Evolutionary conservation across 2,888 invertebrate genomes (phyloP).

Genomic region (Eurytoma californica): DNA sequence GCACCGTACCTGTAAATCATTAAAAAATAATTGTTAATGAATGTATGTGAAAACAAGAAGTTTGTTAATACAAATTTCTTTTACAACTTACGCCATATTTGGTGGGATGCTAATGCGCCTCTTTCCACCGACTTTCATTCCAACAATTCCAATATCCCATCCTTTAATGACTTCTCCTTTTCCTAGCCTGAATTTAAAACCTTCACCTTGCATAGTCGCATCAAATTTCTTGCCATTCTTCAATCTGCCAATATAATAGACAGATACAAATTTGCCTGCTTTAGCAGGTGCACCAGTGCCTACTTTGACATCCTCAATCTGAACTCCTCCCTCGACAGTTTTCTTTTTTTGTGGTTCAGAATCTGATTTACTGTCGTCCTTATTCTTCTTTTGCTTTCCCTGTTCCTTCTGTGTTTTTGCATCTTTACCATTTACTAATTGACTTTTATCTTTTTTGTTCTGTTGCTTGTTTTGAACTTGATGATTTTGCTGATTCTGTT

Average conservation of each 20-base stretch:
- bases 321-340: conserved; percentile 85
- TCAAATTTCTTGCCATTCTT: conserved; percentile 94
- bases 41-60: not conserved
- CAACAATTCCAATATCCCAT: conserved; percentile 92
- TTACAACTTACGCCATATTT: conserved; percentile 85
- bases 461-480: conserved; percentile 54
- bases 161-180: conserved; percentile 91
- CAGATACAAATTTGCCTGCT: conserved; percentile 83
- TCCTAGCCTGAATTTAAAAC: conserved; percentile 91
- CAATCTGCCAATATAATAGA: conserved; percentile 91
- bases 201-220: conserved; percentile 83
- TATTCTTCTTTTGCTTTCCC: conserved; percentile 62
- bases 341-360: conserved; percentile 75
- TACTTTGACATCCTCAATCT: conserved; percentile 84
- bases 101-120: conserved; percentile 90
- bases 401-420: conserved; percentile 60
- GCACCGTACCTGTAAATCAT: conserved; percentile 80
- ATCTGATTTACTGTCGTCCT: conserved; percentile 59
- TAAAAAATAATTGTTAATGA: not conserved
- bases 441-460: conserved; percentile 69
- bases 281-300: conserved; percentile 89
- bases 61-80: not conserved
- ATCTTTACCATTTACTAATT: conserved; percentile 65
- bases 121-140: conserved; percentile 97
- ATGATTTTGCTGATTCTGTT: conserved; percentile 64